phyloP scores from a whole-genome alignment of 2,113 vertebrate genomes.

The Onychostoma macrolepis region DNA sequence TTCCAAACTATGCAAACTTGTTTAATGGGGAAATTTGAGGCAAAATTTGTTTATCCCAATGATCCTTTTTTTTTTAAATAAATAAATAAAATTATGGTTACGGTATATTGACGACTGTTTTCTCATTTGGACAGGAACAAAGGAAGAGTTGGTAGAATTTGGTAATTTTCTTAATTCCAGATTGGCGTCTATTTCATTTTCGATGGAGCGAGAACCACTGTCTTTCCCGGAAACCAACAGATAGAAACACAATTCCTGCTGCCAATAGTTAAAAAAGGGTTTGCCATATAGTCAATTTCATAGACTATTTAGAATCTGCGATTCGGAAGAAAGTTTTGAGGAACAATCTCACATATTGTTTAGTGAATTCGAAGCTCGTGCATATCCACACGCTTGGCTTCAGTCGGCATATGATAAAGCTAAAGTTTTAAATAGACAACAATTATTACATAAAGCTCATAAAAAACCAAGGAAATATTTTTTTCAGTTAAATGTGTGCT shows the following conservation, averaged over 20 bases:
- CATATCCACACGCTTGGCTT: background rate
- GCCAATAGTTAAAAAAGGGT: background rate
- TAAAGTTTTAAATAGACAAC: background rate
- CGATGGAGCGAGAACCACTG: background rate
- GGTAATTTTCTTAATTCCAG: background rate
- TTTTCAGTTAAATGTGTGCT: background rate
- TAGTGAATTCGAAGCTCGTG: background rate
- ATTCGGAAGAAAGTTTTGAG: background rate
- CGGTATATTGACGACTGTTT: background rate
- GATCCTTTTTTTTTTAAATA: background rate
- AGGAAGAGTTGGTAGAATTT: background rate
- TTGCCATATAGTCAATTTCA: background rate
- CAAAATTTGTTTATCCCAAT: background rate
- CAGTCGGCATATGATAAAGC: background rate
- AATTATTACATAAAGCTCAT: background rate
- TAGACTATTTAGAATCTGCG: background rate
- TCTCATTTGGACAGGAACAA: background rate
- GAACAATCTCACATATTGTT: background rate
- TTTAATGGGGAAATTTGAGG: background rate
- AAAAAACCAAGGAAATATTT: background rate
- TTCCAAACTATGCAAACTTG: background rate
- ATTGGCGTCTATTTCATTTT: no score
- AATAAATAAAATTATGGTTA: background rate
- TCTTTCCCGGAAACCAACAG: background rate
- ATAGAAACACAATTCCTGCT: background rate